Percentiles rank a stretch among this genome's conserved stretches.
Conservation (phyloP, 2,797 vertebrate genomes). For the Sebastes reedi region DNA sequence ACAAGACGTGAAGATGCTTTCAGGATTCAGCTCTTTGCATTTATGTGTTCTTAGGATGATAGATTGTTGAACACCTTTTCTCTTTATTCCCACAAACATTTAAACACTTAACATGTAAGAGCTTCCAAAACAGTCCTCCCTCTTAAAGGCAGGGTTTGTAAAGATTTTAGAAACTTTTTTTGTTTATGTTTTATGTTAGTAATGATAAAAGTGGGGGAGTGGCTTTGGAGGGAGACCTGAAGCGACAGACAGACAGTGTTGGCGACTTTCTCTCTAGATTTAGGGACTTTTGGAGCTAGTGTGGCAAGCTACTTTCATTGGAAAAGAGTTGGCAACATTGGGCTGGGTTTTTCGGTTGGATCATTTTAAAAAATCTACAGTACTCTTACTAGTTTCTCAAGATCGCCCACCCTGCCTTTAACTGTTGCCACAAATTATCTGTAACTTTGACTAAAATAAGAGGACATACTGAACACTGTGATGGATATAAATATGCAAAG, state of each 20-base stretch:
- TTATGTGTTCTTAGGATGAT: neutral
- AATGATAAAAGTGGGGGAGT: no score
- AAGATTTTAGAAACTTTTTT: no score
- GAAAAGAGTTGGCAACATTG: no score
- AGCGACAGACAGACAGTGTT: no score
- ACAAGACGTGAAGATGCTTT: neutral
- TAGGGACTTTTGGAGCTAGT: no score
- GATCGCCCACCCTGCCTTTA: no score
- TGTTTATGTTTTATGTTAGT: no score
- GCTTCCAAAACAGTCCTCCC: neutral
- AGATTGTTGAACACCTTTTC: neutral
- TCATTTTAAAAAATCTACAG: accelerated
- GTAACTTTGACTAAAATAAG: neutral
- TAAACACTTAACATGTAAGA: neutral
- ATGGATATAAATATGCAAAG: neutral
- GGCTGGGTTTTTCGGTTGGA: no score
- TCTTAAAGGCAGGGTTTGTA: neutral
- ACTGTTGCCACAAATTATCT: neutral
- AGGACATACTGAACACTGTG: neutral
- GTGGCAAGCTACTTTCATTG: no score
- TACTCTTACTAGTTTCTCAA: no score
- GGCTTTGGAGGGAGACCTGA: no score
- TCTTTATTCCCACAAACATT: neutral
- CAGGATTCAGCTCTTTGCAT: neutral
- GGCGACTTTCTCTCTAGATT: no score